Percentiles rank a stretch among this genome's conserved stretches.
phyloP scores from a whole-genome alignment of 1,140 invertebrate species.

The Atta texana region DNA sequence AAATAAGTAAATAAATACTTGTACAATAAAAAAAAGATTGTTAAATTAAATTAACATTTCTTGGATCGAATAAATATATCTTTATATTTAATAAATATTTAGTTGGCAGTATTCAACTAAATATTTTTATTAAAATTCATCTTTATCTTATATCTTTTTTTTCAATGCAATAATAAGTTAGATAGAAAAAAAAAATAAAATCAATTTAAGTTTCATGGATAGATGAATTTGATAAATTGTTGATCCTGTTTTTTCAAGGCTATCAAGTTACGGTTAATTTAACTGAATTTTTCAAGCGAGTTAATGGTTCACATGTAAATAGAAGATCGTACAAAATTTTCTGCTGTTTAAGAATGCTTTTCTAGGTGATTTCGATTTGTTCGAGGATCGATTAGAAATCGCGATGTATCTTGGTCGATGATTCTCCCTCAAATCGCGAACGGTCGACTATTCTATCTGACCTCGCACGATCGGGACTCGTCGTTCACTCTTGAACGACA shows the following conservation, averaged over 20 bases:
- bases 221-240: not conserved
- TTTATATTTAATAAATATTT: too few relatives aligned
- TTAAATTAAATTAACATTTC: too few relatives aligned
- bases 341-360: not conserved
- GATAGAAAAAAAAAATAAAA: not conserved
- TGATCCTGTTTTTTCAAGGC: too few relatives aligned
- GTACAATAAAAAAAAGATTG: too few relatives aligned
- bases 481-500: slow-evolving; percentile 39
- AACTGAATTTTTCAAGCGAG: not conserved
- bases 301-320: not conserved
- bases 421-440: slow-evolving; percentile 6
- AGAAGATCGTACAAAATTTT: not conserved
- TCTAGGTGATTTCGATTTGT: not conserved
- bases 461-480: slow-evolving; percentile 27
- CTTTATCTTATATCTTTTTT: too few relatives aligned
- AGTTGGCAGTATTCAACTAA: too few relatives aligned
- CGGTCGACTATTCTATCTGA: not conserved
- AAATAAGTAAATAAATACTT: too few relatives aligned
- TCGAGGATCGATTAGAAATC: not conserved
- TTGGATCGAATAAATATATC: too few relatives aligned
- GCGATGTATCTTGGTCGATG: not conserved
- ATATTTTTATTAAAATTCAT: too few relatives aligned
- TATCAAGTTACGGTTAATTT: not conserved
- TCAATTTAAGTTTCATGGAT: not conserved
- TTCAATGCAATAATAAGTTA: not conserved